Conservation (phyloP, 2,113 vertebrate species). For the Pholis gunnellus region DNA sequence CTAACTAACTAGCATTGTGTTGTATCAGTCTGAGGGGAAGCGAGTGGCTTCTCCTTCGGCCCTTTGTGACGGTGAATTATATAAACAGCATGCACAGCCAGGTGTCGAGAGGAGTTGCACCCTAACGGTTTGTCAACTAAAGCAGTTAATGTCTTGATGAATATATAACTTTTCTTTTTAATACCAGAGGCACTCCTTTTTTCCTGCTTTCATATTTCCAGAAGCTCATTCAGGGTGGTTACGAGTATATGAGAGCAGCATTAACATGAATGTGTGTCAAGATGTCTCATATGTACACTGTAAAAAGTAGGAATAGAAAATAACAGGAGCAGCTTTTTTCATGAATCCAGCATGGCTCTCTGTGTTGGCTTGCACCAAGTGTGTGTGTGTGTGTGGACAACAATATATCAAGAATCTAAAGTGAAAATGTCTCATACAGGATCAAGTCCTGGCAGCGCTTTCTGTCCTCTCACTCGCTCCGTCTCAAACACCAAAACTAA, state of each 20-base stretch:
- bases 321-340: slow-evolving; percentile 51
- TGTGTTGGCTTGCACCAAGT: slow-evolving; percentile 49
- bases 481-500: slow-evolving; percentile 6
- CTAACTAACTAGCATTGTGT: slow-evolving; percentile 78
- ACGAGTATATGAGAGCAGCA: slow-evolving; percentile 24
- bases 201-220: slow-evolving; percentile 40
- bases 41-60: slow-evolving; percentile 45
- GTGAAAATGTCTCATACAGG: not conserved
- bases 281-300: slow-evolving; percentile 27
- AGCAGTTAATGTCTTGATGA: slow-evolving; percentile 45
- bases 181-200: slow-evolving; percentile 22
- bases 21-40: slow-evolving; percentile 64
- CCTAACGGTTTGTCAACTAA: slow-evolving; percentile 36
- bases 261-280: slow-evolving; percentile 34
- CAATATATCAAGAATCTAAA: not conserved
- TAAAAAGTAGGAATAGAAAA: slow-evolving; percentile 39
- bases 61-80: slow-evolving; percentile 67
- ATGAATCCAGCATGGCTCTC: slow-evolving; percentile 59
- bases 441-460: not conserved
- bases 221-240: slow-evolving; percentile 29
- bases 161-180: slow-evolving; percentile 32
- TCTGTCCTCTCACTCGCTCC: slow-evolving; percentile 8
- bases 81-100: slow-evolving; percentile 74
- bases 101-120: slow-evolving; percentile 54
- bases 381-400: slow-evolving; percentile 19